phyloP scores from a whole-genome alignment of 2,888 invertebrate genomes.

The Drosophila siamana region DNA sequence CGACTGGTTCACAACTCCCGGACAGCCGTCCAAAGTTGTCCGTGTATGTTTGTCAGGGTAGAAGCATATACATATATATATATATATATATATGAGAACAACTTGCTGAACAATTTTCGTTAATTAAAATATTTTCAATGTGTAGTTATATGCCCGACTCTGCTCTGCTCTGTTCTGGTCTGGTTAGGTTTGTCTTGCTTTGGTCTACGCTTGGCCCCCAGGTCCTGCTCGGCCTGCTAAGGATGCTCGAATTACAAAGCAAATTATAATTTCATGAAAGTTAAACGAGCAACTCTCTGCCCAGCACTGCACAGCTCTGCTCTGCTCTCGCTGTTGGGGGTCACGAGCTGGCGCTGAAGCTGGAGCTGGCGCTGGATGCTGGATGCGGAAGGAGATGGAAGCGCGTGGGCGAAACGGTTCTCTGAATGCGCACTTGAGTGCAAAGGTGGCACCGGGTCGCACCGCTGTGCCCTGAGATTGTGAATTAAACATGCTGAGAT shows the following conservation, averaged over 20 bases:
- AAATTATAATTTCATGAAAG: conserved; percentile 84
- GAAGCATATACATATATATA: conserved; percentile 9
- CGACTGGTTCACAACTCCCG: conserved; percentile 24
- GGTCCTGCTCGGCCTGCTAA: conserved; percentile 55
- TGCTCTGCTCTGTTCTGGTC: conserved; percentile 31
- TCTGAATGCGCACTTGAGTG: conserved; percentile 77
- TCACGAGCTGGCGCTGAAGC: conserved; percentile 37
- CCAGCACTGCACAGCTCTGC: conserved; percentile 24
- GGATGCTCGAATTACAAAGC: conserved; percentile 81
- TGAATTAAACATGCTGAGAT: conserved; percentile 79
- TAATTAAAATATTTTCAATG: conserved; percentile 84
- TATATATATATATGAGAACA: conserved; percentile 49
- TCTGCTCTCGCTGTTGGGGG: conserved; percentile 47
- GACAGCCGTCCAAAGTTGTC: conserved; percentile 21
- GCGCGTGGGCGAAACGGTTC: conserved; percentile 26
- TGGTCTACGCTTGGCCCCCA: conserved; percentile 24
- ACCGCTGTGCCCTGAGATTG: conserved; percentile 75
- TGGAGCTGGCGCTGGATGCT: neutral
- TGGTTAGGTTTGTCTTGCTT: too few relatives aligned
- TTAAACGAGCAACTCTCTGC: conserved; percentile 81
- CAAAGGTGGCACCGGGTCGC: conserved; percentile 75
- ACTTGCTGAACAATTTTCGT: conserved; percentile 79
- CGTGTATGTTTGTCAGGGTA: conserved; percentile 10
- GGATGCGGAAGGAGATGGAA: neutral
- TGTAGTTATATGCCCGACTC: conserved; percentile 66